phyloP scores from a whole-genome alignment of 2,797 vertebrate species.

The Anguilla obscura region DNA sequence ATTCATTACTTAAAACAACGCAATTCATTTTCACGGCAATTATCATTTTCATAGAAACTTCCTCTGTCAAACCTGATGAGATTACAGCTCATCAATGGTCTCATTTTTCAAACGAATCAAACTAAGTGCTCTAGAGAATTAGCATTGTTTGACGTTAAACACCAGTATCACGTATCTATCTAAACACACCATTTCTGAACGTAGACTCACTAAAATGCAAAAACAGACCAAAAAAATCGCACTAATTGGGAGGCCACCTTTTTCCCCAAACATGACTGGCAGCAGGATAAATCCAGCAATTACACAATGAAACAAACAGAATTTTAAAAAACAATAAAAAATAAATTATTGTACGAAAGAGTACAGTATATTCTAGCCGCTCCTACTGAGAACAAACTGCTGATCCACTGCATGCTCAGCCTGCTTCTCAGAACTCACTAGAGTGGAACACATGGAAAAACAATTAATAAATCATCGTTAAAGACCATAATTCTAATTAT shows the following conservation, averaged over 20 bases:
- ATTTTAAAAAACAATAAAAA: conserved; percentile 39
- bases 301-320: conserved; percentile 47
- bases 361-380: neutral
- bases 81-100: conserved; percentile 44
- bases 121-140: conserved; percentile 45
- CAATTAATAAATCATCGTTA: conserved; percentile 59
- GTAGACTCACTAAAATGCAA: conserved; percentile 48
- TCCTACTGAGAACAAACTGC: neutral
- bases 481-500: conserved; percentile 55
- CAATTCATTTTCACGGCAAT: conserved; percentile 44
- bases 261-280: conserved; percentile 24
- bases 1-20: conserved; percentile 50
- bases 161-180: conserved; percentile 46
- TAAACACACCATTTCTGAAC: conserved; percentile 49
- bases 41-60: conserved; percentile 51
- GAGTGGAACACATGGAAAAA: conserved; percentile 48
- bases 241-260: conserved; percentile 1
- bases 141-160: conserved; percentile 49
- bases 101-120: conserved; percentile 42
- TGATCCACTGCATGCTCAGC: conserved; percentile 17
- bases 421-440: conserved; percentile 28
- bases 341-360: too few relatives aligned
- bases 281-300: conserved; percentile 40
- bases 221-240: conserved; percentile 19
- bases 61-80: conserved; percentile 44